Conservation (phyloP, 2,797 vertebrate species). For the Acestrorhynchus altus region DNA sequence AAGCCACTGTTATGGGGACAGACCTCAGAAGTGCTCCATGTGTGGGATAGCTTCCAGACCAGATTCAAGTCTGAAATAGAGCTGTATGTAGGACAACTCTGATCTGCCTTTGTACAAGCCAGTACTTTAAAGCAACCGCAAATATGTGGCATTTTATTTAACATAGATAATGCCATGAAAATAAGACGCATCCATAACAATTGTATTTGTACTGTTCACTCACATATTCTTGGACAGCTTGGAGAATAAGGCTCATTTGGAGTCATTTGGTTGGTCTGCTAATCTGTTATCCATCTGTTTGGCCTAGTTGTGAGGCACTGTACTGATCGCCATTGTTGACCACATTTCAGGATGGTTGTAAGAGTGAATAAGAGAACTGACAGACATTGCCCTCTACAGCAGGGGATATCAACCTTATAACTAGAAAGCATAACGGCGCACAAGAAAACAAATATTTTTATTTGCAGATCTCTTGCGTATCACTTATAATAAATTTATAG, state of each 20-base stretch:
- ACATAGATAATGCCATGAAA: not conserved
- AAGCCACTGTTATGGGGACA: constrained; percentile 75
- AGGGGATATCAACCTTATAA: too few species aligned
- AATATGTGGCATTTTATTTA: not conserved
- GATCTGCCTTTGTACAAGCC: not conserved
- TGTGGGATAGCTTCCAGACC: constrained; percentile 58
- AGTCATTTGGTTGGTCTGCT: constrained; percentile 60
- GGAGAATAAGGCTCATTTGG: not conserved
- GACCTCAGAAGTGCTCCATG: constrained; percentile 56
- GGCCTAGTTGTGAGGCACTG: constrained; percentile 76
- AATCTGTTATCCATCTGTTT: constrained; percentile 72
- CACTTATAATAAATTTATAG: too few species aligned
- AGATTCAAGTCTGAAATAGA: constrained; percentile 79
- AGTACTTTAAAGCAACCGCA: not conserved
- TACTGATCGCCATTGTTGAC: constrained; percentile 78
- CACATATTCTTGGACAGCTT: not conserved
- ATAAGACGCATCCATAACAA: too few species aligned
- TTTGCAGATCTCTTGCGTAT: too few species aligned
- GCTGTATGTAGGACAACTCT: constrained; percentile 69
- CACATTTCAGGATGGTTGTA: constrained; percentile 73
- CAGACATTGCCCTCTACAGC: too few species aligned
- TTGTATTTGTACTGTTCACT: not conserved
- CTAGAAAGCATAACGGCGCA: too few species aligned
- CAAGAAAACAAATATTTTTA: too few species aligned
- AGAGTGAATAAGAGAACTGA: constrained; percentile 81